Base-by-base conservation (phyloP, 92 coral and sea anemone species). In the Meandrina meandrites region DNA sequence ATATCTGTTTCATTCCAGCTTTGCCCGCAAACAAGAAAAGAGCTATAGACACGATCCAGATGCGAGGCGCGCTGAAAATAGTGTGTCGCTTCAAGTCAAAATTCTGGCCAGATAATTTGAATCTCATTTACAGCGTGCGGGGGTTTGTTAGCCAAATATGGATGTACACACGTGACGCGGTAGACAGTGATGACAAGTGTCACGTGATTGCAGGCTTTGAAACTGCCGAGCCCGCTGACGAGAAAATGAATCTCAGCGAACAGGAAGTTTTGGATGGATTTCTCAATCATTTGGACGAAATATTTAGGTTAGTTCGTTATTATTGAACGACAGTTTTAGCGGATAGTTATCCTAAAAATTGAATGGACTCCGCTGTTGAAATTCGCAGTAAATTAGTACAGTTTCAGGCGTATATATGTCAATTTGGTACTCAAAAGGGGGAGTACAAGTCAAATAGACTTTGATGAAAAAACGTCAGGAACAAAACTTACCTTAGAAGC, bases 121-220 rank as follows among this genome's bases (percentile, higher is more conserved):
- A 54, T 40, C 74, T 79, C 2, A 51, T 79, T 71, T 80, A 79
- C 64, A 30, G 37, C 13, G 85, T 72, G 18, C 54, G 86, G 28
- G 84, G 89, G 8, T 79, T 86, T 22, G 64, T 95, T 35, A 84
- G 94, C 83, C 98, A 95, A 89, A 82, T 97, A 79, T 97, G 99
- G 99, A 92, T 93, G 88, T 92, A 93, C 88, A 87, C 98, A 36
- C 93, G 92, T 85, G 95, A 92, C 72, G 90, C 96, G 8, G 71
- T 34, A 16, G 76, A 62, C 83, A 90, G 84, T 79, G 90, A 88
- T 28, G 98, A 95, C 18, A 89, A 92, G 79, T 97, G 96, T 86
- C 95, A 97, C 88, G 82, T 97, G 86, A 92, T 87, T 50, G 93
- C 95, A 35, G 99, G 99, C 50, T 97, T 97, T 75, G 86, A 88